Percentiles rank a stretch among this genome's conserved stretches.
phyloP scores from a whole-genome alignment of 2,888 invertebrate species.

The Perizoma affinitatum region DNA sequence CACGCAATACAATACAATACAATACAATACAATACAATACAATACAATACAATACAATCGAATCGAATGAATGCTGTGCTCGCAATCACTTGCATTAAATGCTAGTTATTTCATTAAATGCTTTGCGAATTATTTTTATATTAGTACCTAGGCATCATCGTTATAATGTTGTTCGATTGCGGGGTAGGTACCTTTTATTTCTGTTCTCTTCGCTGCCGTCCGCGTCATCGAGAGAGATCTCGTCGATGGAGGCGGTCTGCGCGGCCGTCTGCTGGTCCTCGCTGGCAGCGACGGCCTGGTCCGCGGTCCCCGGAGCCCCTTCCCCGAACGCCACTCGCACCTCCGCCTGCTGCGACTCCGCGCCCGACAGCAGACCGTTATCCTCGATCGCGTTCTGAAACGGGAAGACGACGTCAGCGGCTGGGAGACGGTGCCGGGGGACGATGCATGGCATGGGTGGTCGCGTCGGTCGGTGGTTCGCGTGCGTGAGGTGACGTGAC shows the following conservation, averaged over 20 bases:
- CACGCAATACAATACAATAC: slow-evolving; percentile 9
- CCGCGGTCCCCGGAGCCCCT: slow-evolving; percentile 71
- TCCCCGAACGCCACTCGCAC: slow-evolving; percentile 85
- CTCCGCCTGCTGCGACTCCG: slow-evolving; percentile 86
- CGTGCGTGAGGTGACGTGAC: slow-evolving; percentile 36
- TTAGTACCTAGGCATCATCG: no score
- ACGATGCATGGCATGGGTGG: slow-evolving; percentile 21
- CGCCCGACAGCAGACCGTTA: slow-evolving; percentile 79
- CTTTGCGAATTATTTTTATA: slow-evolving; percentile 30
- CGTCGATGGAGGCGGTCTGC: slow-evolving; percentile 87
- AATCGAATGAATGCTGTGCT: slow-evolving; percentile 13
- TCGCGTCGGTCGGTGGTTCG: slow-evolving; percentile 23
- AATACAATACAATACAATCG: slow-evolving; percentile 14
- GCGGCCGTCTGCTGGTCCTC: slow-evolving; percentile 81
- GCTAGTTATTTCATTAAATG: slow-evolving; percentile 26
- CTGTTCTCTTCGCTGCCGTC: slow-evolving; percentile 90
- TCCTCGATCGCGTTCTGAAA: slow-evolving; percentile 75
- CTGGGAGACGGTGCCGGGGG: slow-evolving; percentile 14
- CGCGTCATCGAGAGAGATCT: slow-evolving; percentile 88
- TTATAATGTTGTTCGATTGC: no score
- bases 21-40: slow-evolving; percentile 19
- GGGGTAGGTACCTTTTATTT: slow-evolving; percentile 86
- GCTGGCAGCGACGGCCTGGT: slow-evolving; percentile 66
- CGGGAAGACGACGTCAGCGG: slow-evolving; percentile 3
- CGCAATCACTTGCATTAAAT: neutral